A percentile compares a stretch with the other conserved stretches of the same genome.
phyloP scores from a whole-genome alignment of 2,888 invertebrate genomes.

The Acleris emargana region DNA sequence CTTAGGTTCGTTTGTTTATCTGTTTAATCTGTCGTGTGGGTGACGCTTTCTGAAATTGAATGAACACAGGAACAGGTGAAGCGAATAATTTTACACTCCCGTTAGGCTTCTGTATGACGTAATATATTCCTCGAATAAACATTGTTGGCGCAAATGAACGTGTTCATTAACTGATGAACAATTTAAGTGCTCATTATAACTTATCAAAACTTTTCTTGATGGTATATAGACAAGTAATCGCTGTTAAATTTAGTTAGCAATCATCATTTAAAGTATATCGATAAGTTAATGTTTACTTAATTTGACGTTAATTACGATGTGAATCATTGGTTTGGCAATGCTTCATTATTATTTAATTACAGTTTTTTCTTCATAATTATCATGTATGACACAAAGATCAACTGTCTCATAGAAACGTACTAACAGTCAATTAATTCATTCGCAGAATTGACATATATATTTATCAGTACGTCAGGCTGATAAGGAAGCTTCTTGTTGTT shows the following conservation, averaged over 20 bases:
- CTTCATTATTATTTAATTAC: conserved; percentile 2
- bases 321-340: conserved; percentile 16
- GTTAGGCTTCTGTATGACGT: neutral
- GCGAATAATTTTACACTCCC: conserved; percentile 3
- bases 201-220: neutral
- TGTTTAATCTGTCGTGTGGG: conserved; percentile 34
- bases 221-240: neutral
- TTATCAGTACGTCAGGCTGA: conserved; percentile 23
- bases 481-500: conserved; percentile 27
- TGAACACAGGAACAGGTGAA: conserved; percentile 8
- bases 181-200: neutral
- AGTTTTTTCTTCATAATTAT: neutral
- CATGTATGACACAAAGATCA: neutral
- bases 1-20: conserved; percentile 59
- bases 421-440: conserved; percentile 20
- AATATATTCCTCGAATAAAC: too few relatives aligned
- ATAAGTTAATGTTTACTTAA: conserved; percentile 29
- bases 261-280: conserved; percentile 17
- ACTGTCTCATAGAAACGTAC: conserved; percentile 10
- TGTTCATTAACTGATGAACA: neutral
- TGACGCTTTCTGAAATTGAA: conserved; percentile 16
- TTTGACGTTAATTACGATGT: conserved; percentile 16
- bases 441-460: conserved; percentile 4
- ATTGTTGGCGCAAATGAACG: too few relatives aligned
- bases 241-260: conserved; percentile 1